These are phyloP conservation scores for Ceuthmochares aereus DNA, from an alignment of 2,113 vertebrate genomes.

Conservation along the genomic window DNA sequence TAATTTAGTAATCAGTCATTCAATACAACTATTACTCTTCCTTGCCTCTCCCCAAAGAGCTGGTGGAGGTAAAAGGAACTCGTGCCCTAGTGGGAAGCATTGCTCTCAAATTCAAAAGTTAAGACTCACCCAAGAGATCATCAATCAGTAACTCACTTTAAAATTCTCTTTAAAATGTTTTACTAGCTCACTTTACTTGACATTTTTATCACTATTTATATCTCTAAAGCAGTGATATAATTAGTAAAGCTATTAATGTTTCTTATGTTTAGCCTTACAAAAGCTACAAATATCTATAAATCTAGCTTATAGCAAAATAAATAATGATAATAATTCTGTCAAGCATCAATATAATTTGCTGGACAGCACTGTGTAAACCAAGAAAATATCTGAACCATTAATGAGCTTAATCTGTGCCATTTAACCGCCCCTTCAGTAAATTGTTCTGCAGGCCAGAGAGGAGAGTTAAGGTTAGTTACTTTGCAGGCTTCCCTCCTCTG, in stretches of 20 bases:
- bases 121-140: conserved; percentile 55
- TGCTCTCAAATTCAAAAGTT: conserved; percentile 41
- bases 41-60: background rate
- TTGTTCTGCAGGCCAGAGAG: conserved; percentile 5
- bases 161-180: conserved; percentile 79
- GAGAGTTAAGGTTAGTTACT: background rate
- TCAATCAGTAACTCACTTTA: conserved; percentile 72
- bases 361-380: conserved; percentile 62
- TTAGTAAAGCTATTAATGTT: conserved; percentile 80
- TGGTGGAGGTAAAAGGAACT: conserved; percentile 11
- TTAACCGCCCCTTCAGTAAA: conserved; percentile 37
- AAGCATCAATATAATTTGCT: conserved; percentile 66
- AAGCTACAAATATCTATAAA: conserved; percentile 75
- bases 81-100: background rate
- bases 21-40: conserved; percentile 23
- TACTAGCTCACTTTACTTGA: conserved; percentile 75
- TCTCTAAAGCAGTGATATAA: conserved; percentile 77
- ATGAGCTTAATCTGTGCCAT: conserved; percentile 59
- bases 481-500: background rate
- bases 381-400: conserved; percentile 58
- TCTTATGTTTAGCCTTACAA: conserved; percentile 74
- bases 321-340: conserved; percentile 75
- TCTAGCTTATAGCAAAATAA: conserved; percentile 75
- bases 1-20: background rate
- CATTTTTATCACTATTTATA: conserved; percentile 77